Percentiles rank a stretch among this genome's conserved stretches.
These are phyloP conservation scores for Notothenia rossii DNA, from an alignment of 2,113 vertebrate species.

Conservation along the genomic window DNA sequence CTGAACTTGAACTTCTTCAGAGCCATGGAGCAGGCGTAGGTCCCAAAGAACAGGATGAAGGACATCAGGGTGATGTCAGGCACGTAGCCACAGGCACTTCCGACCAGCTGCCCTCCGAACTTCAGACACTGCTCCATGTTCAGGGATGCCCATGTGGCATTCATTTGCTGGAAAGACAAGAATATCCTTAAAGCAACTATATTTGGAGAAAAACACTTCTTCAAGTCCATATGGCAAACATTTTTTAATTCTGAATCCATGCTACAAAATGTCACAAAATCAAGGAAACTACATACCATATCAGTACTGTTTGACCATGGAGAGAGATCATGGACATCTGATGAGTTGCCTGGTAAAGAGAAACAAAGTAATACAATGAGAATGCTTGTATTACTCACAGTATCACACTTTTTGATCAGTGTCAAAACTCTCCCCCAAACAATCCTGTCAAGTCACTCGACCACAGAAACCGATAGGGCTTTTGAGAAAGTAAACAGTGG, in stretches of 20 bases:
- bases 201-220: not conserved
- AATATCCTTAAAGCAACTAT: not conserved
- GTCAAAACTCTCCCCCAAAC: not conserved
- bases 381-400: not conserved
- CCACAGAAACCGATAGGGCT: constrained; percentile 34
- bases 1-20: constrained; percentile 99
- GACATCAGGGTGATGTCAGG: constrained; percentile 99
- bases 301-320: constrained; percentile 72
- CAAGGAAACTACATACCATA: constrained; percentile 80
- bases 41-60: constrained; percentile 96
- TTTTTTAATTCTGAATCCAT: not conserved
- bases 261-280: not conserved
- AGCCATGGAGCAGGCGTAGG: constrained; percentile 95
- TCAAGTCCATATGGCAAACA: not conserved
- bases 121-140: constrained; percentile 86
- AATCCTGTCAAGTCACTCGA: not conserved
- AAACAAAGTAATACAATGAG: constrained; percentile 42
- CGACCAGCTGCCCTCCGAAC: constrained; percentile 86
- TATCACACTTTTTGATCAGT: constrained; percentile 1
- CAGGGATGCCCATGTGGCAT: constrained; percentile 87
- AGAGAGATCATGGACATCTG: constrained; percentile 70
- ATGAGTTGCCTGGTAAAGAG: constrained; percentile 85
- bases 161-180: constrained; percentile 74
- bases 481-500: constrained; percentile 59
- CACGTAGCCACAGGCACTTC: constrained; percentile 88